phyloP scores from a whole-genome alignment of 2,888 invertebrate genomes.

The Nomada lathburiana region DNA sequence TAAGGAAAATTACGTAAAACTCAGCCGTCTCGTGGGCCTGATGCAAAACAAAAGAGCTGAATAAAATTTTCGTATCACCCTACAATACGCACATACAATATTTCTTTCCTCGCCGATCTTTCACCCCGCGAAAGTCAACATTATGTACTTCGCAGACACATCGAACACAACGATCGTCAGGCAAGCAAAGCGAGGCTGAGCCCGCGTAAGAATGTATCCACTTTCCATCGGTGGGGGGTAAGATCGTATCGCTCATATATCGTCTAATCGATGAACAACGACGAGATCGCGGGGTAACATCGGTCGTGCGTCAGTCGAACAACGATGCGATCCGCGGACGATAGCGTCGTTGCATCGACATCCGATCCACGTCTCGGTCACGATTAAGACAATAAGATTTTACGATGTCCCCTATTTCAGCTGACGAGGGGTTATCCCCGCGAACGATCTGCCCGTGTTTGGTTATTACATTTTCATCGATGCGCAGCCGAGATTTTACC shows the following conservation, averaged over 20 bases:
- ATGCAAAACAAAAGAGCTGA: no score
- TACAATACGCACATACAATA: no score
- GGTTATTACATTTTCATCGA: conserved; percentile 64
- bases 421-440: conserved; percentile 38
- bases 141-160: background rate
- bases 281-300: conserved; percentile 37
- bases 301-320: conserved; percentile 33
- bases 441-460: conserved; percentile 52
- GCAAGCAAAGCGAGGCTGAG: background rate
- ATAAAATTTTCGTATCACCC: no score
- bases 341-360: conserved; percentile 22
- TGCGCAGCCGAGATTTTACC: conserved; percentile 47
- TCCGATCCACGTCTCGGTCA: conserved; percentile 19
- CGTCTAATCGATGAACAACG: conserved; percentile 38
- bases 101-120: no score
- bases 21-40: no score
- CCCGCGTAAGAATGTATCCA: background rate
- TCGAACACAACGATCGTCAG: background rate
- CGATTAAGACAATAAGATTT: conserved; percentile 62
- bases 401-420: conserved; percentile 55
- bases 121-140: no score
- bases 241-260: conserved; percentile 15
- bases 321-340: conserved; percentile 28
- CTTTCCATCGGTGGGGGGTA: background rate
- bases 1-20: no score